phyloP scores from a whole-genome alignment of 2,888 invertebrate genomes.

The Heliconius cydno region DNA sequence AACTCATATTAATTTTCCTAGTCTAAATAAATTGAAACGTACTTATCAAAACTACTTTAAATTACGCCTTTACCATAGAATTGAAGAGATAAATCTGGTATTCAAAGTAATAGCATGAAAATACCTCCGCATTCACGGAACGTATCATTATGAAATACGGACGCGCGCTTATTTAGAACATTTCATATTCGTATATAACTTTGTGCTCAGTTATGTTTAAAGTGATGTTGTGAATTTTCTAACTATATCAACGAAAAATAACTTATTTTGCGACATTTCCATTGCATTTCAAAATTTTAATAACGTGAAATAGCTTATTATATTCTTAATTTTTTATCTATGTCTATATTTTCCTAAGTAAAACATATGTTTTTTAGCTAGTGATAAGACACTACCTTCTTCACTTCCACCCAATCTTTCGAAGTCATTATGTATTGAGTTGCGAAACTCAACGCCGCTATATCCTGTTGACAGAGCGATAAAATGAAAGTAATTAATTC shows the following conservation, averaged over 20 bases:
- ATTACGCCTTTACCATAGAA: neutral
- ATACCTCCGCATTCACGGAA: neutral
- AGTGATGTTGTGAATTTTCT: neutral
- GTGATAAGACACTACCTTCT: no score
- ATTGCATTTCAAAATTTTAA: neutral
- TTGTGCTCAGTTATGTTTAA: neutral
- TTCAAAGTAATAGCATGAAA: neutral
- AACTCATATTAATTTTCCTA: no score
- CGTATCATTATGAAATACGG: neutral
- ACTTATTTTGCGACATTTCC: neutral
- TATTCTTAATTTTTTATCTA: neutral
- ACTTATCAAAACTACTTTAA: neutral
- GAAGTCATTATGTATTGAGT: neutral
- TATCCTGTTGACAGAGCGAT: neutral
- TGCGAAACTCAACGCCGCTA: neutral
- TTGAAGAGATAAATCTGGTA: neutral
- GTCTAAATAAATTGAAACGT: neutral
- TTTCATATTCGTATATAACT: neutral
- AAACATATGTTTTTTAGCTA: no score
- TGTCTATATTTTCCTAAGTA: no score
- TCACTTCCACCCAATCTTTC: no score
- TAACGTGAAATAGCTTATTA: neutral
- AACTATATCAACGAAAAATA: neutral
- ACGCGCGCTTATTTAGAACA: slow-evolving; percentile 4
- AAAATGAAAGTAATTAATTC: neutral